Evolutionary conservation across 2,888 invertebrate species (phyloP).

Genomic region (Thysanoteuthis rhombus): DNA sequence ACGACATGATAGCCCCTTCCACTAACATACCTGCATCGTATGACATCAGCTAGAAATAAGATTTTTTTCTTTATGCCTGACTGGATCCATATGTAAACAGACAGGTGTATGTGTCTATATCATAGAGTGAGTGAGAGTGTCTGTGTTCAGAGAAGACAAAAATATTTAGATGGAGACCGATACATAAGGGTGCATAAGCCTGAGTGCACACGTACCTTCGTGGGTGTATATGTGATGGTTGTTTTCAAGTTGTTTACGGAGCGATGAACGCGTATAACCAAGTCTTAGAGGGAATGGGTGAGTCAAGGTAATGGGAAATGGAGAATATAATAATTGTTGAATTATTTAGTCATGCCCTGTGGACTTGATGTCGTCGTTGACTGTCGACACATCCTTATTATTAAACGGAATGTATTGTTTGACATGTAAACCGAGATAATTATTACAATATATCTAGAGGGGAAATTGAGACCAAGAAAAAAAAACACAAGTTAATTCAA

Average conservation of each 20-base stretch:
- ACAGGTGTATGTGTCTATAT: neutral
- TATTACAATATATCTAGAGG: too few species aligned
- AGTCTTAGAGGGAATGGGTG: neutral
- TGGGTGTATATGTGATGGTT: neutral
- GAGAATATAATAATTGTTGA: neutral
- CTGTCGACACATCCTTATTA: neutral
- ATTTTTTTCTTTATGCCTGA: neutral
- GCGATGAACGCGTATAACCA: neutral
- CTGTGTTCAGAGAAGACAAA: neutral
- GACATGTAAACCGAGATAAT: too few species aligned
- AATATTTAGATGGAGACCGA: neutral
- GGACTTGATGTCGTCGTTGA: neutral
- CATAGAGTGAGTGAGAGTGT: neutral
- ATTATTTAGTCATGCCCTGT: too few species aligned
- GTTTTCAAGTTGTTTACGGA: neutral
- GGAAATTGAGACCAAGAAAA: too few species aligned
- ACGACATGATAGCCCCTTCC: too few species aligned
- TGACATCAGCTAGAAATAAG: neutral
- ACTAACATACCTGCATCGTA: neutral
- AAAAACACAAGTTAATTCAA: too few species aligned
- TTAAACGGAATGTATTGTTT: neutral
- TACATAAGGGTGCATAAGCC: too few species aligned
- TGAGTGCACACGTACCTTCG: too few species aligned
- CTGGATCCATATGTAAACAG: neutral
- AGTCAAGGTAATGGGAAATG: neutral